Evolutionary conservation across 2,797 vertebrate genomes (phyloP).

Genomic region (Poecilia picta): DNA sequence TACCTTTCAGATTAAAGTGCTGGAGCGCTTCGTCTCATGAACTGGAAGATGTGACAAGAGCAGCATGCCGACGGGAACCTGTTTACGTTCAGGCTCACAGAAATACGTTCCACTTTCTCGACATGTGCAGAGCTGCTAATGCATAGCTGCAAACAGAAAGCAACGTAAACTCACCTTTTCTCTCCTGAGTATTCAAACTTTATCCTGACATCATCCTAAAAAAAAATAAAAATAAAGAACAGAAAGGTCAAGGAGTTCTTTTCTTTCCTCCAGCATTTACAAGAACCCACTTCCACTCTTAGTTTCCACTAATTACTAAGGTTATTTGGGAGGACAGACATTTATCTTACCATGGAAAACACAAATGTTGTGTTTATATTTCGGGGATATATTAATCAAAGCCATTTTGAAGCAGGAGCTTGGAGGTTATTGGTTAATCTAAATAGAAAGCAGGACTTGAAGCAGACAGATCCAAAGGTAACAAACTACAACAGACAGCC

Average conservation of each 20-base stretch:
- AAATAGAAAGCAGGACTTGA: constrained; percentile 16
- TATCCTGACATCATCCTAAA: constrained; percentile 85
- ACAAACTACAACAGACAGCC: constrained; percentile 16
- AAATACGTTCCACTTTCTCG: not conserved
- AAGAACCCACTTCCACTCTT: constrained; percentile 14
- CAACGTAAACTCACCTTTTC: constrained; percentile 82
- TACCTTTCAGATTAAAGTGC: constrained; percentile 72
- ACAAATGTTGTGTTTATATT: not conserved
- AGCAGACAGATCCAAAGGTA: constrained; percentile 24
- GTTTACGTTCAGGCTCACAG: constrained; percentile 37
- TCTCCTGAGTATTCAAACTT: constrained; percentile 95
- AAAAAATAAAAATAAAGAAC: constrained; percentile 19
- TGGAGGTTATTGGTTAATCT: constrained; percentile 9
- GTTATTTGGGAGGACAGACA: not conserved
- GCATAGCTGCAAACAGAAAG: constrained; percentile 7
- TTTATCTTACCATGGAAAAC: constrained; percentile 13
- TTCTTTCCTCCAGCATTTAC: constrained; percentile 9
- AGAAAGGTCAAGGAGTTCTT: constrained; percentile 9
- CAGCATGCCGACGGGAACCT: constrained; percentile 30
- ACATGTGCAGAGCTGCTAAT: not conserved
- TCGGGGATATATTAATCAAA: constrained; percentile 7
- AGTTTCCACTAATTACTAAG: constrained; percentile 9
- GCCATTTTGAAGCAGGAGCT: constrained; percentile 1
- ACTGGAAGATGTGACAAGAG: constrained; percentile 54
- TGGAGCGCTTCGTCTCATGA: constrained; percentile 55